phyloP scores from a whole-genome alignment of 1,140 invertebrate genomes.

The Drosophila albomicans region DNA sequence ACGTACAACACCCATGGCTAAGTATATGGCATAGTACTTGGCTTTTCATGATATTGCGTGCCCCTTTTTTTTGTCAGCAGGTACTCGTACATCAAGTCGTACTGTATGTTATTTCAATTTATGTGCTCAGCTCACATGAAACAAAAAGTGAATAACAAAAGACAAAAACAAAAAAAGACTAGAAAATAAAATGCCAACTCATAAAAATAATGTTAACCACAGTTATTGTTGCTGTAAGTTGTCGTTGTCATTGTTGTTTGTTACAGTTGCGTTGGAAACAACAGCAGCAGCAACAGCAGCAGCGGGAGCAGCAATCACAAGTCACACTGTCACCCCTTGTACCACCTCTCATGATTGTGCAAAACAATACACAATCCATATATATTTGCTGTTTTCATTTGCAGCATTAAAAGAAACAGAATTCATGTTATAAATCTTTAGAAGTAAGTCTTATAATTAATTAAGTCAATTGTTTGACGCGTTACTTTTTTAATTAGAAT shows the following conservation, averaged over 20 bases:
- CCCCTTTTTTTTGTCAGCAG: slow-evolving; percentile 47
- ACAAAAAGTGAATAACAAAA: slow-evolving; percentile 28
- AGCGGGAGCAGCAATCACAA: slow-evolving; percentile 19
- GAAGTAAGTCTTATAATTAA: slow-evolving; percentile 19
- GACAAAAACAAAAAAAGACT: slow-evolving; percentile 14
- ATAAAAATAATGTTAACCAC: slow-evolving; percentile 68
- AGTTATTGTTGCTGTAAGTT: slow-evolving; percentile 46
- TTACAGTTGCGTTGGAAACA: slow-evolving; percentile 60
- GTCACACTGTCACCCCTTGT: neutral
- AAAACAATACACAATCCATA: slow-evolving; percentile 51
- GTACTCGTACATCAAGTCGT: slow-evolving; percentile 27
- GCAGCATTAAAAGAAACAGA: slow-evolving; percentile 49
- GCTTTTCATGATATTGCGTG: slow-evolving; percentile 50
- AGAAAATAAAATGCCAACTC: slow-evolving; percentile 67
- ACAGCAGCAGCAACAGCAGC: slow-evolving; percentile 50
- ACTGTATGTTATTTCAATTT: slow-evolving; percentile 44
- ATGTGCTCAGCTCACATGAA: slow-evolving; percentile 64
- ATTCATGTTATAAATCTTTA: slow-evolving; percentile 3
- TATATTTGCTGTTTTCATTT: slow-evolving; percentile 39
- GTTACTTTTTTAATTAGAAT: slow-evolving; percentile 10
- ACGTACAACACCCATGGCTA: slow-evolving; percentile 32
- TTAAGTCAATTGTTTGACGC: slow-evolving; percentile 28
- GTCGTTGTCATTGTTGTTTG: slow-evolving; percentile 61
- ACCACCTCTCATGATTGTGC: slow-evolving; percentile 55
- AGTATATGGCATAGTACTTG: slow-evolving; percentile 17